phyloP scores from a whole-genome alignment of 2,888 invertebrate genomes.

The Augiades crinisus region DNA sequence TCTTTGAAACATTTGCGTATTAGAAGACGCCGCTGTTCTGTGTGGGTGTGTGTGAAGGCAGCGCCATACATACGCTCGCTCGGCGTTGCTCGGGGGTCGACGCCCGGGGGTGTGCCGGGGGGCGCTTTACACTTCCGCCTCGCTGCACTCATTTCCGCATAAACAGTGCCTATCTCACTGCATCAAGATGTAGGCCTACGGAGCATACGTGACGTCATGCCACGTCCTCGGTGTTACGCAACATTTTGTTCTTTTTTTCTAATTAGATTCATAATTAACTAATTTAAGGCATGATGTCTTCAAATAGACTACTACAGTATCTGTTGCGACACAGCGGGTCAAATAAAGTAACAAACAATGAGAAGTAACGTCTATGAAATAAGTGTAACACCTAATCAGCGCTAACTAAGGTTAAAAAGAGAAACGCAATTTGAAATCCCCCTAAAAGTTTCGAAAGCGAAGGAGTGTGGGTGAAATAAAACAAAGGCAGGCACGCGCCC shows the following conservation, averaged over 20 bases:
- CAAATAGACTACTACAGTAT: background rate
- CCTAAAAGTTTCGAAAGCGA: slow-evolving; percentile 72
- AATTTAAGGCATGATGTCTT: background rate
- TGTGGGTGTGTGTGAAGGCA: slow-evolving; percentile 38
- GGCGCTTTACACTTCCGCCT: slow-evolving; percentile 75
- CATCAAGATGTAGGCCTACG: slow-evolving; percentile 59
- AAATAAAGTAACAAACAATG: slow-evolving; percentile 4
- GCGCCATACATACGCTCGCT: slow-evolving; percentile 41
- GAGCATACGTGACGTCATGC: slow-evolving; percentile 33
- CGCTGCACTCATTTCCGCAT: slow-evolving; percentile 77
- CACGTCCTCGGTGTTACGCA: slow-evolving; percentile 17
- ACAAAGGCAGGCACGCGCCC: slow-evolving; percentile 74
- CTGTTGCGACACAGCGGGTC: background rate
- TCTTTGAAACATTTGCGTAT: slow-evolving; percentile 36
- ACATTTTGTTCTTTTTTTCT: slow-evolving; percentile 11
- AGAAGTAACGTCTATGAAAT: background rate
- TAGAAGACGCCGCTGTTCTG: slow-evolving; percentile 37
- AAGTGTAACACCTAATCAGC: slow-evolving; percentile 48
- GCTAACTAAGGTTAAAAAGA: slow-evolving; percentile 59
- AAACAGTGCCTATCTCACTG: slow-evolving; percentile 61
- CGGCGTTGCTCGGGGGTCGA: slow-evolving; percentile 55
- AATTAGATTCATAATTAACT: slow-evolving; percentile 23
- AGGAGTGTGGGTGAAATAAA: slow-evolving; percentile 77
- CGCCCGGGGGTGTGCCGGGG: slow-evolving; percentile 60
- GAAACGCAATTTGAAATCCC: slow-evolving; percentile 72